phyloP scores from a whole-genome alignment of 2,797 vertebrate genomes.

The Sternarchorhynchus goeldii region DNA sequence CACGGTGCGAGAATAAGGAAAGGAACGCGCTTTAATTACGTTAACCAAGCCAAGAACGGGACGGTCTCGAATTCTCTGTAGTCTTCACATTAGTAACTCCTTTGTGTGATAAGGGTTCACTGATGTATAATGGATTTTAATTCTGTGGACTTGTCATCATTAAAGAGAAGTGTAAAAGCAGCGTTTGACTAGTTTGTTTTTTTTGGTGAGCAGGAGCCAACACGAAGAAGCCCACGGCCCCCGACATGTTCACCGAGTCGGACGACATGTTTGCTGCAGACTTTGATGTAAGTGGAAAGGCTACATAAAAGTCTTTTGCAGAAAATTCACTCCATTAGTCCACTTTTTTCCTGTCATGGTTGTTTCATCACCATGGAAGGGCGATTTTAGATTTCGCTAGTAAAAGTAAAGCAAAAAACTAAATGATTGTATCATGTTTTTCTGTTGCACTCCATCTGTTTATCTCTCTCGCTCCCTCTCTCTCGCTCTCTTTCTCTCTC shows the following conservation, averaged over 20 bases:
- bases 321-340: background rate
- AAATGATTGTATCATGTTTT: background rate
- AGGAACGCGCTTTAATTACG: too few relatives aligned
- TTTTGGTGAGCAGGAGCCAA: conserved; percentile 82
- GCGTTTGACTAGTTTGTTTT: conserved; percentile 57
- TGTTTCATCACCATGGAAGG: too few relatives aligned
- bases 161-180: conserved; percentile 11
- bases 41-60: too few relatives aligned
- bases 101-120: too few relatives aligned
- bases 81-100: too few relatives aligned
- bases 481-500: background rate
- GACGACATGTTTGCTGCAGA: conserved; percentile 98
- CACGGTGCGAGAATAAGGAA: too few relatives aligned
- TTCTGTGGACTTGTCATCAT: background rate
- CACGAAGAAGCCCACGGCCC: conserved; percentile 93
- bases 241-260: conserved; percentile 99
- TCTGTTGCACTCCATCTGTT: too few relatives aligned
- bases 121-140: background rate
- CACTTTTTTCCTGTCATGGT: background rate
- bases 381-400: background rate
- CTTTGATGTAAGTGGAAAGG: conserved; percentile 88
- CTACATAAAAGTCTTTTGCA: too few relatives aligned
- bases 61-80: too few relatives aligned
- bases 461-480: background rate
- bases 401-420: background rate